Conservation (phyloP, 1,140 invertebrate genomes). For the Drosophila lacteicornis region DNA sequence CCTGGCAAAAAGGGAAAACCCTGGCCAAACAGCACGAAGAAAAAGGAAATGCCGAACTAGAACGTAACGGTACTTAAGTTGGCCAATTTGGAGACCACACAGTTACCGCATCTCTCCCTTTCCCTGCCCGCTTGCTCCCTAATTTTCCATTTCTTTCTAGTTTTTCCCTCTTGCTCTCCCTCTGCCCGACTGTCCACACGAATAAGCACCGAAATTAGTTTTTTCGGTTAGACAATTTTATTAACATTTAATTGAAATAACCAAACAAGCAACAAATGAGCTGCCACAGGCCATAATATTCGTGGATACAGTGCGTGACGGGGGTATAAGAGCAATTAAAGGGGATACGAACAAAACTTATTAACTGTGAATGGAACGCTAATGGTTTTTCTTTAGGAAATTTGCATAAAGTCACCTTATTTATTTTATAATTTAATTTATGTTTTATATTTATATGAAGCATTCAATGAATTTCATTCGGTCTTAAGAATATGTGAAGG, state of each 20-base stretch:
- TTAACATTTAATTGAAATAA: conserved; percentile 78
- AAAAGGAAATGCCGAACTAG: conserved; percentile 59
- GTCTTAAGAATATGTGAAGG: no score
- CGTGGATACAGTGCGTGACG: conserved; percentile 6
- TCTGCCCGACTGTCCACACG: conserved; percentile 15
- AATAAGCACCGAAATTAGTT: conserved; percentile 67
- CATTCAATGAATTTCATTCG: no score
- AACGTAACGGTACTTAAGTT: conserved; percentile 83
- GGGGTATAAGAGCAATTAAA: conserved; percentile 1
- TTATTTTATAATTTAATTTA: no score
- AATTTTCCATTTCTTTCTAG: conserved; percentile 22
- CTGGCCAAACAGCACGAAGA: conserved; percentile 25
- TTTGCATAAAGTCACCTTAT: no score
- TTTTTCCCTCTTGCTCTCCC: neutral
- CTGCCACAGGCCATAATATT: conserved; percentile 37
- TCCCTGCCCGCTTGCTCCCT: neutral
- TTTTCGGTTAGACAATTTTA: conserved; percentile 75
- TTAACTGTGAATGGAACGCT: neutral
- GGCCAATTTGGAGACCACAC: conserved; percentile 73
- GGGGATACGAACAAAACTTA: neutral
- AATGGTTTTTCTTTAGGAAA: no score
- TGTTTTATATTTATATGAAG: no score
- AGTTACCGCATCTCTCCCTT: conserved; percentile 15
- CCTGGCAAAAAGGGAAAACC: conserved; percentile 26
- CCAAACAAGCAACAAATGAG: conserved; percentile 61